Percentiles rank a stretch among this genome's conserved stretches.
These are phyloP conservation scores for Salvelinus fontinalis DNA, from an alignment of 2,113 vertebrate species.

Conservation along the genomic window DNA sequence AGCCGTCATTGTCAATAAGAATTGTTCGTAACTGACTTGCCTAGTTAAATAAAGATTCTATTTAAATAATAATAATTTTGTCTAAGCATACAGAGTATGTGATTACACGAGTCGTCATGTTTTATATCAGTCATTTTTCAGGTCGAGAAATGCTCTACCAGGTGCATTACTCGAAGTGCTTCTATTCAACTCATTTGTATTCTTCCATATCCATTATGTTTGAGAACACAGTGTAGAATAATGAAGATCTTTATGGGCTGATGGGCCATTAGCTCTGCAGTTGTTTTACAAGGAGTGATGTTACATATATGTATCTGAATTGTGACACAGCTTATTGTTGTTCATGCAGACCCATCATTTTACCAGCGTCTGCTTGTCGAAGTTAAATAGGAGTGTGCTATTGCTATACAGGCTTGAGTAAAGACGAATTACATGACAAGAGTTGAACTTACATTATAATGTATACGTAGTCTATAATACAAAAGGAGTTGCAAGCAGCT, in stretches of 20 bases:
- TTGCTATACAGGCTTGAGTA: neutral
- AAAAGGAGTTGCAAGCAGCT: too few species aligned
- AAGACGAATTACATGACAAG: neutral
- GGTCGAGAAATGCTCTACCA: neutral
- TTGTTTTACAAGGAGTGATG: neutral
- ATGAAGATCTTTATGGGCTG: neutral
- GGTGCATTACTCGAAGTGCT: neutral
- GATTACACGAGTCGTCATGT: neutral
- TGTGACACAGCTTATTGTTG: neutral
- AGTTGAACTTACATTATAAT: neutral
- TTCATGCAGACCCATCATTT: neutral
- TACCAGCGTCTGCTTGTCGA: neutral
- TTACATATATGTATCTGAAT: neutral
- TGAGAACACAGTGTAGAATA: neutral
- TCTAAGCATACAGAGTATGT: neutral
- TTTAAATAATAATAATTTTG: too few species aligned
- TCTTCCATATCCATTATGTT: neutral
- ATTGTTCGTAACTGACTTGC: too few species aligned
- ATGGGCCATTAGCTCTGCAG: too few species aligned
- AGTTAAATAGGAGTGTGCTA: neutral
- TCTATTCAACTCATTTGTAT: neutral
- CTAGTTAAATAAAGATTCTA: too few species aligned
- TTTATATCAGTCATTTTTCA: neutral
- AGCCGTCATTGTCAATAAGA: too few species aligned
- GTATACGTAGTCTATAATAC: neutral